Base-by-base conservation (phyloP, 2,888 invertebrate genomes). In the Hypsopygia costalis region DNA sequence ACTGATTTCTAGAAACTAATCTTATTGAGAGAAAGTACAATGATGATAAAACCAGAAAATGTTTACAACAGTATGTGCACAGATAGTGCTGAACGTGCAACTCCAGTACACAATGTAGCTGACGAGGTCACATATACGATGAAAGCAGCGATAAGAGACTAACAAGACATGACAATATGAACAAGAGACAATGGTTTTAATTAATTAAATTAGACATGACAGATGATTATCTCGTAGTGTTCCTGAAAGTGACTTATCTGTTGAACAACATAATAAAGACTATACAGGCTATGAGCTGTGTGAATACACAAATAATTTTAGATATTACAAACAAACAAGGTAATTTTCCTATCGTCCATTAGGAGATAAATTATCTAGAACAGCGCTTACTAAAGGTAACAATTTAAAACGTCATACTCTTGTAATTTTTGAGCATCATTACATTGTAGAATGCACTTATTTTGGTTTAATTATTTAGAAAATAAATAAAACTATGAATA, bases 81-180 rank as follows among this genome's bases (percentile, higher is more conserved):
- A 31, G 31, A 31, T 31, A 31, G 31, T 31, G 31, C 10, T 4
- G 11, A 27, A 36, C 36, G 31, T 27, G 41, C 22, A 34, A 22
- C 10, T 31, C 10, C 8, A 42, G 36, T 41, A 32, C 20, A 49
- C 44, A 47, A 44, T 47, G 37, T 57, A 51, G 56, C 49, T 40
- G 49, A 51, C 49, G 58, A 59, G 66, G 66, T 65, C 57, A 58
- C 42, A 36, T 11, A 43, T 16, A 39, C 52, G 69, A 69, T 69
- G 68, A 69, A 68, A 69, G 65, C 60, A 49, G 40, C 45, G 68
- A 69, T 68, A 66, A 47, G 40, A 43, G 4, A 42, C 37, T 47
- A 52, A 56, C 55, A 48, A 52, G 43, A 51, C 46, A 44, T 51
- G 54, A 52, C 56, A 55, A 51, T 52, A 51, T 49, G 36, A 50